Conservation (phyloP, 2,888 invertebrate species). For the Drosophila borborema region DNA sequence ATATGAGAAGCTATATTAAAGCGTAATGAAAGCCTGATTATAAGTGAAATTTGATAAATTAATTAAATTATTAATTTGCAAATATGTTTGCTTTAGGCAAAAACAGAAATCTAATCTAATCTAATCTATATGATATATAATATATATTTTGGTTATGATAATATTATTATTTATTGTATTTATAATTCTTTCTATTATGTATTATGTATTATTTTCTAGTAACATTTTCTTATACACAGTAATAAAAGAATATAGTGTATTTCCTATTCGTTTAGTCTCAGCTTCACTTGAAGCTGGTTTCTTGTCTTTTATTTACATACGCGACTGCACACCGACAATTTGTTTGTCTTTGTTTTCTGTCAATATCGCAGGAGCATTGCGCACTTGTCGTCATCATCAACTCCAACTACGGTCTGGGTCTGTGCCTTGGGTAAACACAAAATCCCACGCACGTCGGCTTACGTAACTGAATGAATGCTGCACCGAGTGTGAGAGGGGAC, state of each 20-base stretch:
- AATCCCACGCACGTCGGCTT: conserved; percentile 69
- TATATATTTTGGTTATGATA: too few species aligned
- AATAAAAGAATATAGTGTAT: not conserved
- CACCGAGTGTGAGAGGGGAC: not conserved
- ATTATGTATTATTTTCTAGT: too few species aligned
- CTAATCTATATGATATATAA: too few species aligned
- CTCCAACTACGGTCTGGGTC: conserved; percentile 40
- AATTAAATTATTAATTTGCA: not conserved
- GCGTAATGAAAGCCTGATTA: too few species aligned
- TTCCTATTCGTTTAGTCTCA: not conserved
- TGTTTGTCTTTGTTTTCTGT: conserved; percentile 79
- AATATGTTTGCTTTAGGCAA: not conserved
- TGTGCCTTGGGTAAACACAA: conserved; percentile 65
- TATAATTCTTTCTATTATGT: too few species aligned
- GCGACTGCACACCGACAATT: conserved; percentile 72
- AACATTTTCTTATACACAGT: too few species aligned
- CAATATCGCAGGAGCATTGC: conserved; percentile 67
- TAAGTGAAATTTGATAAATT: not conserved
- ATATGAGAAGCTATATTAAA: not conserved
- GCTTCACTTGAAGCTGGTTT: conserved; percentile 13
- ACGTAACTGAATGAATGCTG: conserved; percentile 42
- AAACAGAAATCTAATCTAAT: too few species aligned
- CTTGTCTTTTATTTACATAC: conserved; percentile 68
- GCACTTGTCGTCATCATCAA: conserved; percentile 72
- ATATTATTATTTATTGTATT: too few species aligned